phyloP scores from a whole-genome alignment of 1,140 invertebrate genomes.

The Limonius californicus region DNA sequence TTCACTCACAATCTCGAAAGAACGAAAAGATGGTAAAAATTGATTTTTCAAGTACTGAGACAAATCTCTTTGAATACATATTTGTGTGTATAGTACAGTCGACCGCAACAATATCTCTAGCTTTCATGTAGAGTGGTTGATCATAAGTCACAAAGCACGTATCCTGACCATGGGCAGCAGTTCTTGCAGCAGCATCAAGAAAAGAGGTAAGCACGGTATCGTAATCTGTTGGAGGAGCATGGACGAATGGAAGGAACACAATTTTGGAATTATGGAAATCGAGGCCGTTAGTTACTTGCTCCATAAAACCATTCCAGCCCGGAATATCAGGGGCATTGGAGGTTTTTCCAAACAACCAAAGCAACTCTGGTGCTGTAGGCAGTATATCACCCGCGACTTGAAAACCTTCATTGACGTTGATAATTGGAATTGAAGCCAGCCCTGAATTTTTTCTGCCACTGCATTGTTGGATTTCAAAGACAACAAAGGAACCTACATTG shows the following conservation, averaged over 20 bases:
- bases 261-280: background rate
- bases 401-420: background rate
- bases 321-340: background rate
- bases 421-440: background rate
- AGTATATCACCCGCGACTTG: background rate
- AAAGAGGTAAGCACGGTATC: background rate
- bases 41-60: no score
- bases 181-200: background rate
- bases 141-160: constrained; percentile 5
- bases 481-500: background rate
- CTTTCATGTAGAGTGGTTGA: constrained; percentile 5
- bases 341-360: background rate
- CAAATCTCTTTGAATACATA: no score
- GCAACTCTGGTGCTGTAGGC: no score
- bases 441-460: no score
- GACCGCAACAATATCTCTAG: background rate
- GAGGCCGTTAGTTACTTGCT: background rate
- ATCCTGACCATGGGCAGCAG: background rate
- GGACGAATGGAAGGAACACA: background rate
- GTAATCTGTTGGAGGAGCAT: background rate
- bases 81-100: no score
- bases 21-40: no score
- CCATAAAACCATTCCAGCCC: constrained; percentile 5
- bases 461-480: background rate
- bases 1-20: no score